Conservation (phyloP, 2,888 invertebrate species). For the Bugula neritina region DNA sequence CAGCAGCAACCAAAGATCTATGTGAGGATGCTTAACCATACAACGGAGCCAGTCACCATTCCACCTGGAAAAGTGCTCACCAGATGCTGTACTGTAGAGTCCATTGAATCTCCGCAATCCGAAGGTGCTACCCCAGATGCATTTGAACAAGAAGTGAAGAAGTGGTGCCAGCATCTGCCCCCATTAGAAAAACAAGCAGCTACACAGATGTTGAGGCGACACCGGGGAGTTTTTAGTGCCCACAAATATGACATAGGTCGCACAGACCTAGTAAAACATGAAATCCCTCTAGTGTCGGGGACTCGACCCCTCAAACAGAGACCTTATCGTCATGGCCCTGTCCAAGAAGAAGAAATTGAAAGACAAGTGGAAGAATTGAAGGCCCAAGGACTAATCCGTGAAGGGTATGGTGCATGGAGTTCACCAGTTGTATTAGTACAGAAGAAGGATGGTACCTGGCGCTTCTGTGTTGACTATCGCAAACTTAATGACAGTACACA, state of each 20-base stretch:
- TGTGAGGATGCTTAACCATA: too few species aligned
- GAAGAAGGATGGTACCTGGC: constrained; percentile 32
- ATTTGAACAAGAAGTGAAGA: too few species aligned
- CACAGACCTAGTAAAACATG: not conserved
- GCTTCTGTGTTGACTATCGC: constrained; percentile 36
- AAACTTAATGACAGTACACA: constrained; percentile 34
- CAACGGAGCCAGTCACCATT: too few species aligned
- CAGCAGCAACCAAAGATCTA: too few species aligned
- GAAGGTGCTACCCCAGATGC: too few species aligned
- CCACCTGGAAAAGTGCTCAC: too few species aligned
- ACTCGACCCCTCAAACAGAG: not conserved
- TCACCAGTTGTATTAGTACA: constrained; percentile 33
- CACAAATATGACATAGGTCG: not conserved
- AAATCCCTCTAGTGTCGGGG: not conserved
- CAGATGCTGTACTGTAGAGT: too few species aligned
- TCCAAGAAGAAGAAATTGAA: not conserved
- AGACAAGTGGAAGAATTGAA: not conserved
- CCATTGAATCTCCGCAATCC: too few species aligned
- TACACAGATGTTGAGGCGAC: too few species aligned
- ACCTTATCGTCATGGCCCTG: not conserved
- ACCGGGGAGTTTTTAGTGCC: too few species aligned
- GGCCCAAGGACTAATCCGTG: not conserved
- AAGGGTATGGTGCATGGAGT: constrained; percentile 4
- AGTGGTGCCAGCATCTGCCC: too few species aligned
- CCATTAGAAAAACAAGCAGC: too few species aligned